Conservation (phyloP, 2,888 invertebrate genomes). For the Villa cingulata region DNA sequence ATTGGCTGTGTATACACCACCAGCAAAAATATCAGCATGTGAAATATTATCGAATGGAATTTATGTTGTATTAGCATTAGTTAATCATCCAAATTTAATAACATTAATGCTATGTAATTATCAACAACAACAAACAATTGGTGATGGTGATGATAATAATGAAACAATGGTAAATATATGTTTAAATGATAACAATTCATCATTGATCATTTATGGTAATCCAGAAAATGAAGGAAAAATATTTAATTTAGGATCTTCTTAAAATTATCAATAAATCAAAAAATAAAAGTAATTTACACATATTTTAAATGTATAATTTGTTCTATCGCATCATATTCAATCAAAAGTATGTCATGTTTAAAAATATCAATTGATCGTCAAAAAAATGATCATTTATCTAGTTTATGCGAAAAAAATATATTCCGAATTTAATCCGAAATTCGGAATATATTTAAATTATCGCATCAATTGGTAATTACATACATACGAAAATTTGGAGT, state of each 20-base stretch:
- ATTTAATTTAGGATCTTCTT: slow-evolving; percentile 43
- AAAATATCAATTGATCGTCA: too few species aligned
- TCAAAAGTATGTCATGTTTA: too few species aligned
- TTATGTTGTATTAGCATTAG: slow-evolving; percentile 53
- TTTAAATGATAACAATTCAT: slow-evolving; percentile 23
- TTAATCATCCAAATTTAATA: slow-evolving; percentile 49
- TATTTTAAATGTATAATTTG: too few species aligned
- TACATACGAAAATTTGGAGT: too few species aligned
- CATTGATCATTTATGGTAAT: slow-evolving; percentile 38
- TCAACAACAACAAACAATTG: background rate
- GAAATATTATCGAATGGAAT: slow-evolving; percentile 63
- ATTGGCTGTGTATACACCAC: slow-evolving; percentile 66
- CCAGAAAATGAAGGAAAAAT: slow-evolving; percentile 44
- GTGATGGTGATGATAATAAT: background rate
- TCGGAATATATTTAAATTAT: too few species aligned
- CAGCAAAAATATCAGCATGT: slow-evolving; percentile 57
- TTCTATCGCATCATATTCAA: too few species aligned
- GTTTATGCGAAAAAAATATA: too few species aligned
- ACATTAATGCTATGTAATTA: slow-evolving; percentile 45
- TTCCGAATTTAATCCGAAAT: too few species aligned
- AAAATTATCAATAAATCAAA: too few species aligned
- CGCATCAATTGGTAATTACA: too few species aligned
- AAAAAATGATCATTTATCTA: too few species aligned
- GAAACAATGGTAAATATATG: slow-evolving; percentile 18
- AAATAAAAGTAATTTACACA: too few species aligned